Conservation (phyloP, 1,140 invertebrate species). For the Ladona fulva region DNA sequence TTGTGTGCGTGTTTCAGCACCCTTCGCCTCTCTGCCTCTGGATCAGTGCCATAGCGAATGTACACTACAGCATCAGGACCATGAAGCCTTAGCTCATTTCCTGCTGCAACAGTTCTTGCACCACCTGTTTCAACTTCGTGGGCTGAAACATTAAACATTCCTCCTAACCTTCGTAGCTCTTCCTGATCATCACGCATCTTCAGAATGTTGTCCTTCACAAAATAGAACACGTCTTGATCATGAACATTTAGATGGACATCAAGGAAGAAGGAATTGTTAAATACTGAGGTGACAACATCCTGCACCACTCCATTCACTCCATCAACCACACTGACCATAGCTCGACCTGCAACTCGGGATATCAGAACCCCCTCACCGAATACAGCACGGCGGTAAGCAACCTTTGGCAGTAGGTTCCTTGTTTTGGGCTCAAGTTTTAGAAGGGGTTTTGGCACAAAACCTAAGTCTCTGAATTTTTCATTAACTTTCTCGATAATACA, state of each 20-base stretch:
- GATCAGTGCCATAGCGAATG: conserved; percentile 73
- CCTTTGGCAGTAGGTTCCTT: conserved; percentile 62
- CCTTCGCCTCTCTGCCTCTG: conserved; percentile 70
- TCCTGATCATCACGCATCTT: conserved; percentile 84
- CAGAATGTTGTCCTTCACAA: conserved; percentile 82
- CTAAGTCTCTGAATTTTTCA: conserved; percentile 68
- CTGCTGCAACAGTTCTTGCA: conserved; percentile 37
- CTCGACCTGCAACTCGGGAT: conserved; percentile 66
- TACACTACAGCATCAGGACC: conserved; percentile 82
- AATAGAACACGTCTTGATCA: conserved; percentile 88
- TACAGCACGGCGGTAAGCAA: conserved; percentile 72
- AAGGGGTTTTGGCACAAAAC: conserved; percentile 70
- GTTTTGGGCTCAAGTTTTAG: conserved; percentile 74
- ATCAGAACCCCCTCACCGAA: conserved; percentile 86
- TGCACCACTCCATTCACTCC: conserved; percentile 79
- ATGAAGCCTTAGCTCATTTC: conserved; percentile 71
- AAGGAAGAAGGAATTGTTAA: conserved; percentile 88
- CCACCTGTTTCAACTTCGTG: conserved; percentile 79
- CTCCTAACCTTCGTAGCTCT: conserved; percentile 70
- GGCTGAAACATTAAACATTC: conserved; percentile 88
- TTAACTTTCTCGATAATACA: conserved; percentile 79
- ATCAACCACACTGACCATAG: conserved; percentile 74
- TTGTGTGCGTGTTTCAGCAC: conserved; percentile 88
- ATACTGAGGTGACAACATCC: conserved; percentile 85
- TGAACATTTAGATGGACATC: conserved; percentile 86